Evolutionary conservation across 92 coral and sea anemone genomes (phyloP).

Genomic region (Phenganax subtilis): DNA sequence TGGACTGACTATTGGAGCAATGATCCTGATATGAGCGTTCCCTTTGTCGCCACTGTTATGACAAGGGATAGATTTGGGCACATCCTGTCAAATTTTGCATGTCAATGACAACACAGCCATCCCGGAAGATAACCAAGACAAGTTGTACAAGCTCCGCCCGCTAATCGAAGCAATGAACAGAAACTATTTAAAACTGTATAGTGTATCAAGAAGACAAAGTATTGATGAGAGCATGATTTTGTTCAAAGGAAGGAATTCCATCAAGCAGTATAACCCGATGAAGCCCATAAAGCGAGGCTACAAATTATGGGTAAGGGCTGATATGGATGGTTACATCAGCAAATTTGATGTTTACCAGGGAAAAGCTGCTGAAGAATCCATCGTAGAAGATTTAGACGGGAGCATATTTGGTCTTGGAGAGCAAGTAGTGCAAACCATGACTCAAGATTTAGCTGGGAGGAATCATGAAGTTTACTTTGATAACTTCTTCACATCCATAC

Average conservation of each 20-base stretch:
- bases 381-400: slow-evolving; percentile 27
- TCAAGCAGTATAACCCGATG: slow-evolving; percentile 4
- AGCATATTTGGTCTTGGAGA: slow-evolving; percentile 44
- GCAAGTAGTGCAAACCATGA: slow-evolving; percentile 39
- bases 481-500: slow-evolving; percentile 49
- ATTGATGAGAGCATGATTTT: slow-evolving; percentile 47
- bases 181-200: slow-evolving; percentile 44
- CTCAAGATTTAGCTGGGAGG: slow-evolving; percentile 23
- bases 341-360: slow-evolving; percentile 56
- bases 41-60: slow-evolving; percentile 46
- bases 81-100: slow-evolving; percentile 46
- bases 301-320: slow-evolving; percentile 57
- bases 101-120: slow-evolving; percentile 27
- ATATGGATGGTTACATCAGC: slow-evolving; percentile 53
- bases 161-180: slow-evolving; percentile 45
- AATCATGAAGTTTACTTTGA: slow-evolving; percentile 48
- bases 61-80: slow-evolving; percentile 43
- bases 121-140: slow-evolving; percentile 29
- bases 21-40: slow-evolving; percentile 51
- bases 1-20: slow-evolving; percentile 54
- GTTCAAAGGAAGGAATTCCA: slow-evolving; percentile 2
- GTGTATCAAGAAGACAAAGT: slow-evolving; percentile 52
- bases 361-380: slow-evolving; percentile 11
- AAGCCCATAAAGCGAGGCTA: slow-evolving; percentile 43
- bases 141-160: slow-evolving; percentile 45